A percentile compares a stretch with the other conserved stretches of the same genome.
These are phyloP conservation scores for Crotophaga sulcirostris DNA, from an alignment of 2,113 vertebrate species.

Conservation along the genomic window DNA sequence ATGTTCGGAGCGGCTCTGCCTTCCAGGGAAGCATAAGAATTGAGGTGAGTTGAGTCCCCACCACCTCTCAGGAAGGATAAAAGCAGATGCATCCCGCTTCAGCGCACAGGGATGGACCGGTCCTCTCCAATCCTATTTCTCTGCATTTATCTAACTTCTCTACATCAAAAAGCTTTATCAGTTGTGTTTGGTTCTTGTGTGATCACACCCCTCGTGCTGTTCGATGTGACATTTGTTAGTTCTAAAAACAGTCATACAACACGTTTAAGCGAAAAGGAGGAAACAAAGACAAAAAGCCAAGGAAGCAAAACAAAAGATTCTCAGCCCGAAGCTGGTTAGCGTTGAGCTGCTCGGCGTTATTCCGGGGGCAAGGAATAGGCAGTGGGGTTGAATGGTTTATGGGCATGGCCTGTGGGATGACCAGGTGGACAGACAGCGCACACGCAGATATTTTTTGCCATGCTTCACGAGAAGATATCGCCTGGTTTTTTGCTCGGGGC, in stretches of 20 bases:
- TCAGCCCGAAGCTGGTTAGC: background rate
- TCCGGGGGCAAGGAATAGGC: background rate
- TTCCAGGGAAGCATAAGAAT: background rate
- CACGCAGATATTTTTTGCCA: background rate
- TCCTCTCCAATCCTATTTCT: background rate
- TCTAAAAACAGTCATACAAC: background rate
- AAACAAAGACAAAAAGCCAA: conserved; percentile 27
- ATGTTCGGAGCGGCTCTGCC: background rate
- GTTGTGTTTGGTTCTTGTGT: background rate
- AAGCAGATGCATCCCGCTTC: rapidly evolving
- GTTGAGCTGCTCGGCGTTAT: background rate
- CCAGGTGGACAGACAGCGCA: background rate
- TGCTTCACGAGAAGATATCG: background rate
- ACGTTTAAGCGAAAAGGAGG: background rate
- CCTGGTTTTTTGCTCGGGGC: background rate
- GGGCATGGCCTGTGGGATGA: conserved; percentile 56
- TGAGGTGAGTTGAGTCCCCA: background rate
- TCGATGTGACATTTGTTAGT: background rate
- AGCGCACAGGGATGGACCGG: rapidly evolving
- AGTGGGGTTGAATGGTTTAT: conserved; percentile 37
- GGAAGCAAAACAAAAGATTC: conserved; percentile 25
- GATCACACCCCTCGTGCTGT: background rate
- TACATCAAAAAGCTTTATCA: background rate
- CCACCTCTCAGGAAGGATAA: background rate
- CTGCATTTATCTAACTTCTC: background rate